Percentiles rank a stretch among this genome's conserved stretches.
Conservation (phyloP, 2,888 invertebrate species). For the Andrena camellia region DNA sequence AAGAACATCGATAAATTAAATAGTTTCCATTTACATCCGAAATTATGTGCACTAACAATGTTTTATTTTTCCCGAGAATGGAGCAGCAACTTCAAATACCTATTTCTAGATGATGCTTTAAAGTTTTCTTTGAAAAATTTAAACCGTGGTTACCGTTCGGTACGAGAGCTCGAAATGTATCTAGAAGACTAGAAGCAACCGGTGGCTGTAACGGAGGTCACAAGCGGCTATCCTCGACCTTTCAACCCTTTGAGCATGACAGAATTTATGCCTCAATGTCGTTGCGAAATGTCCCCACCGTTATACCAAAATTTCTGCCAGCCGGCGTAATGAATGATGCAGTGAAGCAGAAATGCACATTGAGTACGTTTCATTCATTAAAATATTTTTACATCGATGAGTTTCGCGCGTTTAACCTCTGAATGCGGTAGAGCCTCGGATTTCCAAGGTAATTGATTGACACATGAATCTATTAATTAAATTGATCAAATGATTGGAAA, state of each 20-base stretch:
- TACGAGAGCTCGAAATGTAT: slow-evolving; percentile 30
- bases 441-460: background rate
- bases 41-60: background rate
- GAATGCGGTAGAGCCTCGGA: background rate
- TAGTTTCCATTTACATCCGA: background rate
- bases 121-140: slow-evolving; percentile 32
- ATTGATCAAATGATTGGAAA: background rate
- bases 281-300: slow-evolving; percentile 18
- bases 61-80: background rate
- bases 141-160: slow-evolving; percentile 12
- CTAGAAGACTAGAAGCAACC: slow-evolving; percentile 64
- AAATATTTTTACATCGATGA: slow-evolving; percentile 2
- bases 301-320: background rate
- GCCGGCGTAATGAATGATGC: slow-evolving; percentile 17
- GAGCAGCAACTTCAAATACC: slow-evolving; percentile 13
- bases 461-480: background rate
- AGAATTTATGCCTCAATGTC: slow-evolving; percentile 41
- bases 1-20: background rate
- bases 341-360: background rate
- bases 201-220: slow-evolving; percentile 67
- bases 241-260: slow-evolving; percentile 59
- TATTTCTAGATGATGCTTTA: slow-evolving; percentile 22
- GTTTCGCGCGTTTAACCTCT: background rate
- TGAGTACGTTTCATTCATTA: slow-evolving; percentile 8
- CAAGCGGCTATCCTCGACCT: slow-evolving; percentile 48